Conservation (phyloP, 1,140 invertebrate species). For the Zaprionus davidi region DNA sequence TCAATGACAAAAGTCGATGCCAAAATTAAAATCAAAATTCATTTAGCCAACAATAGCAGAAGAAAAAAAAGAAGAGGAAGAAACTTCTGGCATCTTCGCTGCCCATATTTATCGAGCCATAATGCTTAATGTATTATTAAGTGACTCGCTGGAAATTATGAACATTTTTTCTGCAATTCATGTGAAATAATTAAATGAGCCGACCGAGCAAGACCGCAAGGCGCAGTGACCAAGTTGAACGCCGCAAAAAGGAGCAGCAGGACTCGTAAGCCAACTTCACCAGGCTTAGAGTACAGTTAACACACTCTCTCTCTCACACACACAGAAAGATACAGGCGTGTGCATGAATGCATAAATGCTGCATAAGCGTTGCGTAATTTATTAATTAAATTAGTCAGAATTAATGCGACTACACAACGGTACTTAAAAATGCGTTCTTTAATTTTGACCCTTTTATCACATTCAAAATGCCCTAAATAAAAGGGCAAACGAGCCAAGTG, state of each 20-base stretch:
- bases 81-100: constrained; percentile 29
- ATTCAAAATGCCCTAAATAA: constrained; percentile 33
- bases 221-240: constrained; percentile 55
- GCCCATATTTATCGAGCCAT: constrained; percentile 44
- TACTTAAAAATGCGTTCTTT: constrained; percentile 35
- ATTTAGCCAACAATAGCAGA: constrained; percentile 27
- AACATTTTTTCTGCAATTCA: constrained; percentile 67
- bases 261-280: constrained; percentile 10
- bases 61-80: not conserved
- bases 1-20: constrained; percentile 26
- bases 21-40: constrained; percentile 43
- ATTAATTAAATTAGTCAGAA: constrained; percentile 57
- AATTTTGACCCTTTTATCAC: constrained; percentile 45
- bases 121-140: constrained; percentile 60
- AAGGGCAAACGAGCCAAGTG: constrained; percentile 23
- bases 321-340: not conserved
- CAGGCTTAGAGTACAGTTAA: constrained; percentile 9
- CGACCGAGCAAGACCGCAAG: not conserved
- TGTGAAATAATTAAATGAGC: constrained; percentile 70
- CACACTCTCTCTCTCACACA: constrained; percentile 1
- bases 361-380: constrained; percentile 56
- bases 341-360: constrained; percentile 32
- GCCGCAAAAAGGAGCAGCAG: constrained; percentile 22
- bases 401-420: constrained; percentile 33
- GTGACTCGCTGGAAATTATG: constrained; percentile 47